Base-by-base conservation (phyloP, 2,113 vertebrate species). In the Pomatostomus ruficeps region DNA sequence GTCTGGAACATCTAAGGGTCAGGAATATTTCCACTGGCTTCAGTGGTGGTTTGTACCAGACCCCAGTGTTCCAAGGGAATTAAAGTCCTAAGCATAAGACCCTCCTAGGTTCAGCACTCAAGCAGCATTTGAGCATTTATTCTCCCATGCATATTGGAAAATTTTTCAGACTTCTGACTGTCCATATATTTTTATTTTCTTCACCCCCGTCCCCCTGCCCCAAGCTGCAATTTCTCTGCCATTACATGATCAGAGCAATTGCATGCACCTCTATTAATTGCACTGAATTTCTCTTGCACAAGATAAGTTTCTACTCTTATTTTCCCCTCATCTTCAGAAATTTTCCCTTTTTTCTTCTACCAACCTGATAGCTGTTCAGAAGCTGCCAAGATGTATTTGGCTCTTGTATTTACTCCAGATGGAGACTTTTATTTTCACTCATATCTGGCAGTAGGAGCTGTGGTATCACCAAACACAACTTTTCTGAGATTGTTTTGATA, bases 321-420 rank as follows among this genome's bases (percentile, higher is more conserved):
- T 91, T 87, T 91, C 29, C 9, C 17, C 11, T 35, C 33, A 6
- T 82, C 67, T 88, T 85, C 38, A 13, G 51, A 93, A 73, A 38
- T 52, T 25, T 92, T 72, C 21, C 21, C 24, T 78, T 95, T 91
- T 91, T 70, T 79, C 51, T 61, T 40, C 58, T 82, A 79, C 18
- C 12, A 65, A 72, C 24, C 21, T 65, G 38, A 72, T 76, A 54
- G 15, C 26, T 40, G 38, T 91, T 85, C 66, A 65, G 45, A 79
- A 92, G 45, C 49, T 92, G 89, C 93, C 87, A 91, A 72, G 66
- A 85, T 49, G 18, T 82, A 70, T 87, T 95, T 95, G 78, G 74
- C 73, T 95, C 73, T 85, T 82, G 49, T 68, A 58, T 92, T 91
- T 94, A 75, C 38, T 89, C 93, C 65, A 79, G 70, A 94, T 93